Conservation (phyloP, 2,888 invertebrate species). For the Onthophagus sagittarius region DNA sequence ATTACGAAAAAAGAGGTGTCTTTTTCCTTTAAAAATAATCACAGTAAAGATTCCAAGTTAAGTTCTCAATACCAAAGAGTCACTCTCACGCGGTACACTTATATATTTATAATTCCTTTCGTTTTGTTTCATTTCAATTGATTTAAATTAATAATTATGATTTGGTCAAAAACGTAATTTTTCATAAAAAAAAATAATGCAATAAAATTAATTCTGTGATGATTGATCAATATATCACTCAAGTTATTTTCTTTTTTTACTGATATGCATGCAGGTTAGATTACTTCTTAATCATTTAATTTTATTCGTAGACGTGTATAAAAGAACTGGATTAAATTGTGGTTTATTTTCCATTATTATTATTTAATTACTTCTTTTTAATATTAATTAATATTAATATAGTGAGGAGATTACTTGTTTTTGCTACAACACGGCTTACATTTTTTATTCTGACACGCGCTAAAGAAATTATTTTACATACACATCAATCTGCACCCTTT, state of each 20-base stretch:
- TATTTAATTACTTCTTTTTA: neutral
- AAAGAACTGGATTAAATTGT: neutral
- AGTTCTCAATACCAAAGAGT: slow-evolving; percentile 7
- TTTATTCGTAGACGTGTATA: neutral
- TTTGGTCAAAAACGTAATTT: neutral
- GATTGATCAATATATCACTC: slow-evolving; percentile 1
- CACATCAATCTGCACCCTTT: neutral
- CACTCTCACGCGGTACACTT: neutral
- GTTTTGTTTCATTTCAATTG: neutral
- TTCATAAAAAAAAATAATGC: neutral
- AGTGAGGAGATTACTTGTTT: too few species aligned
- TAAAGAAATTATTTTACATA: neutral
- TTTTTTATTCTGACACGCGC: neutral
- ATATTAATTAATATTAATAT: neutral
- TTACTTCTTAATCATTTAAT: neutral
- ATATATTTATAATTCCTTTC: neutral
- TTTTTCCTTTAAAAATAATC: slow-evolving; percentile 9
- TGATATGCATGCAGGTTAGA: slow-evolving; percentile 5
- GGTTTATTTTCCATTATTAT: neutral
- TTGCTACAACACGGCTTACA: neutral
- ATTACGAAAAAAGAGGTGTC: neutral
- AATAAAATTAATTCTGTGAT: neutral
- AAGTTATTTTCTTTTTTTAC: neutral
- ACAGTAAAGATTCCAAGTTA: slow-evolving; percentile 19
- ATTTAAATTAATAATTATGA: neutral